Evolutionary conservation across 2,113 vertebrate species (phyloP), one percentile per base, ranked within the genome.

Genomic region (Cathartes aura): DNA sequence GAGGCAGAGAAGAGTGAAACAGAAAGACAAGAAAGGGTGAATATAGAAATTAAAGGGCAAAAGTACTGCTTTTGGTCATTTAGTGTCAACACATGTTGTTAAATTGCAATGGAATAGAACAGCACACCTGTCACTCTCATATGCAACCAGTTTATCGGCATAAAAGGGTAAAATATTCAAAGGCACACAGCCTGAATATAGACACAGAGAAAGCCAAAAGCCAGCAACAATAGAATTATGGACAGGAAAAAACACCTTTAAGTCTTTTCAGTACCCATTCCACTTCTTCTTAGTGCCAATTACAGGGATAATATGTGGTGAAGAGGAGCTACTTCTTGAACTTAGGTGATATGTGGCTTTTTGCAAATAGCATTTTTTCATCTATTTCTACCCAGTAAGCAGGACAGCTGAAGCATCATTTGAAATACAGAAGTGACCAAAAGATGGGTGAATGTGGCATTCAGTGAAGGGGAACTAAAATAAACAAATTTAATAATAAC

Each of bases 261-360:
- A 18, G 34, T 96, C 73, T 94, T 96, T 97, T 97, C 88, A 94
- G 36, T 94, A 95, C 95, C 80, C 53, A 81, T 96, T 97, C 71
- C 30, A 52, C 38, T 58, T 36, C 59, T 90, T 96, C 83, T 45
- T 47, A 53, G 27, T 40, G 64, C 12, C 34, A 84, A 38, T 96
- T 78, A 68, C 22, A 72, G 14, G 45, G 58, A 87, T 79, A 90
- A 72, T 43, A 70, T 19, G 23, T 23, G 10, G 16, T 48, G 36
- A 50, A 78, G 52, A 91, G 20, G 34, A 59, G 30, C 47, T 82
- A n/a, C 73, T 92, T 95, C 89, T 90, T 96, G 48, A 80, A 75
- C 9, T 53, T 43, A 72, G 26, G 48, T 71, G 36, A 59, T 3
- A 4, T 48, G 66, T 91, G 36, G 6, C 19, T 50, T 83, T 88